phyloP scores from a whole-genome alignment of 35 echinoderm and acorn worm genomes.

The Strongylocentrotus purpuratus region DNA sequence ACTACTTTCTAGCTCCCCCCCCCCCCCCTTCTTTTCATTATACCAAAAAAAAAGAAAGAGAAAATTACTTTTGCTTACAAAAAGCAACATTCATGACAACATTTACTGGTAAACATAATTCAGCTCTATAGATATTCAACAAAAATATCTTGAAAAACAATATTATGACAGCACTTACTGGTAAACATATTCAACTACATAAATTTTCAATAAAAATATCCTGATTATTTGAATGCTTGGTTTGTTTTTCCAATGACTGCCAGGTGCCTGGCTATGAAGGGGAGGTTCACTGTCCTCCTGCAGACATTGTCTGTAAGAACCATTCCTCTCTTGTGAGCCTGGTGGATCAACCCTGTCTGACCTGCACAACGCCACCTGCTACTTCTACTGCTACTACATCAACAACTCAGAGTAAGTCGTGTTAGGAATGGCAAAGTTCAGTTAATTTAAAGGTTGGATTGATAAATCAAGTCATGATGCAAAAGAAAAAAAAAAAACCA shows the following conservation, averaged over 20 bases:
- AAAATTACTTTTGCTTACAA: too few species aligned
- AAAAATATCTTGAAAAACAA: too few species aligned
- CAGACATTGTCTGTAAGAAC: slow-evolving; percentile 61
- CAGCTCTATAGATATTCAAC: too few species aligned
- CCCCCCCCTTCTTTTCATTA: too few species aligned
- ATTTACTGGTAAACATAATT: too few species aligned
- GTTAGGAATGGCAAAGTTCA: neutral
- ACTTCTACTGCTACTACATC: neutral
- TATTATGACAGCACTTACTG: too few species aligned
- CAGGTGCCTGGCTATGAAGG: slow-evolving; percentile 74
- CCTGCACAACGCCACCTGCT: slow-evolving; percentile 10
- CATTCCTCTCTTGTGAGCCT: slow-evolving; percentile 60
- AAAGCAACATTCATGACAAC: too few species aligned
- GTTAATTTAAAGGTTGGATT: neutral
- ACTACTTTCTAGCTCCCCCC: too few species aligned
- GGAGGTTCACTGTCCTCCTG: slow-evolving; percentile 66
- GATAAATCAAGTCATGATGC: neutral
- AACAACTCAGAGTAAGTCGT: slow-evolving; percentile 38
- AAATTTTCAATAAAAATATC: too few species aligned
- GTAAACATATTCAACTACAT: too few species aligned
- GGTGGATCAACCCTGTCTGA: slow-evolving; percentile 32
- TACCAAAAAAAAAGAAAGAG: too few species aligned
- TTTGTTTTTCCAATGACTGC: neutral
- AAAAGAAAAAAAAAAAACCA: neutral
- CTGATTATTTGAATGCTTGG: neutral